Evolutionary conservation across 2,113 vertebrate genomes (phyloP).

Genomic region (Odocoileus hemionus): DNA sequence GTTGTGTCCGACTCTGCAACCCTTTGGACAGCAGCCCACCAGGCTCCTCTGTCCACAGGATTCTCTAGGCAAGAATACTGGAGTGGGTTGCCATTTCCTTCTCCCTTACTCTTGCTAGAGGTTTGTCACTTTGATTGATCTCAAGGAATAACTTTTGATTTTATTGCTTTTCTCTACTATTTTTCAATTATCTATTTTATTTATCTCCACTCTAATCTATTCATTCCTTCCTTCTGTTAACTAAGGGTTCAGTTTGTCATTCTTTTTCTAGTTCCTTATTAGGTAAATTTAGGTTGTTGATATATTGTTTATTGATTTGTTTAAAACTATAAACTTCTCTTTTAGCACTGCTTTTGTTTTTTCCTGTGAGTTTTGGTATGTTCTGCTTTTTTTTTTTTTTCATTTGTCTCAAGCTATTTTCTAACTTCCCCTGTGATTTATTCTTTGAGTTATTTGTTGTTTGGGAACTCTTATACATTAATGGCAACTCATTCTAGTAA

Average conservation of each 20-base stretch:
- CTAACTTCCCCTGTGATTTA: background rate
- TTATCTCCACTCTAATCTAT: background rate
- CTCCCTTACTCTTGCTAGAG: background rate
- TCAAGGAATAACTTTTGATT: background rate
- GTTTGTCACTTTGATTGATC: background rate
- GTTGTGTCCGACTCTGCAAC: background rate
- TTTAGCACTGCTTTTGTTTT: background rate
- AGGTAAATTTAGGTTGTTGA: background rate
- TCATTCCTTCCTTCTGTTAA: background rate
- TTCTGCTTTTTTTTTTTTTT: background rate
- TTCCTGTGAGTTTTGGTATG: background rate
- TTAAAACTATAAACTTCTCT: background rate
- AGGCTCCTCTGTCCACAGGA: background rate
- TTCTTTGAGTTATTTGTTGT: background rate
- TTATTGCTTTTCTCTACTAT: background rate
- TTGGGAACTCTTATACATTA: background rate
- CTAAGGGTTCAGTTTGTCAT: background rate
- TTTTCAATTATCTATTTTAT: background rate
- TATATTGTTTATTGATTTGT: background rate
- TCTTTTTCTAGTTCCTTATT: background rate
- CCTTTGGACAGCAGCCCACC: background rate
- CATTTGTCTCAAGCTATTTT: background rate
- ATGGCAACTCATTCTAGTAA: background rate
- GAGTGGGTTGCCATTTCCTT: background rate
- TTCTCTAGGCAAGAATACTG: background rate